Percentiles rank a stretch among this genome's conserved stretches.
Evolutionary conservation across 2,797 vertebrate genomes (phyloP).

Genomic region (Rhincodon typus): DNA sequence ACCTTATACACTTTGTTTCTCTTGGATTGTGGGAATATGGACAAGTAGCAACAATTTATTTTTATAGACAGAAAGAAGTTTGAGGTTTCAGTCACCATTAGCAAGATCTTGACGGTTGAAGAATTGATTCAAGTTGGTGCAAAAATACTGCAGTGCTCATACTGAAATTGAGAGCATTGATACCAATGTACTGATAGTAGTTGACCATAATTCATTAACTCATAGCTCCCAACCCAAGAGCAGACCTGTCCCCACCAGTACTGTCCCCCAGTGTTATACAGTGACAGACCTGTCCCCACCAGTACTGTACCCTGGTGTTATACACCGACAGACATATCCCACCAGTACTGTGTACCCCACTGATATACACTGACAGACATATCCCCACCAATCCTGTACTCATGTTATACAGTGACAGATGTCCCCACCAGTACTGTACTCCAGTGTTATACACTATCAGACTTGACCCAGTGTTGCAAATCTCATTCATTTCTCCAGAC

Average conservation of each 20-base stretch:
- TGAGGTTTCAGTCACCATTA: too few species aligned
- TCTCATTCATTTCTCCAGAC: not conserved
- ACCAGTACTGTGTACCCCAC: not conserved
- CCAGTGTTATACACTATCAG: not conserved
- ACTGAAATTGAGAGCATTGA: too few species aligned
- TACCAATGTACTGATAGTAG: too few species aligned
- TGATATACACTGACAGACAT: not conserved
- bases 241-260: not conserved
- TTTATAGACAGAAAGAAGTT: too few species aligned
- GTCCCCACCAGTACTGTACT: constrained; percentile 4
- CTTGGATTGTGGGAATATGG: too few species aligned
- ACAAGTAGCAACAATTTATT: too few species aligned
- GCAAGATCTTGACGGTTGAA: too few species aligned
- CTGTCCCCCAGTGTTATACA: not conserved
- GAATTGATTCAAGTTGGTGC: too few species aligned
- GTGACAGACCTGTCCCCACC: not conserved
- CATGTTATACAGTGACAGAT: not conserved
- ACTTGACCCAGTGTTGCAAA: not conserved
- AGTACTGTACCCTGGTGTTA: not conserved
- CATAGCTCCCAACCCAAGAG: not conserved
- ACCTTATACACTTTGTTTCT: too few species aligned
- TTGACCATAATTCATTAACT: too few species aligned
- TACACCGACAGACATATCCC: not conserved
- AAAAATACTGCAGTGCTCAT: too few species aligned
- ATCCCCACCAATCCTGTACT: not conserved